Percentiles rank a stretch among this genome's conserved stretches.
phyloP scores from a whole-genome alignment of 2,113 vertebrate genomes.

The Ochotona princeps region DNA sequence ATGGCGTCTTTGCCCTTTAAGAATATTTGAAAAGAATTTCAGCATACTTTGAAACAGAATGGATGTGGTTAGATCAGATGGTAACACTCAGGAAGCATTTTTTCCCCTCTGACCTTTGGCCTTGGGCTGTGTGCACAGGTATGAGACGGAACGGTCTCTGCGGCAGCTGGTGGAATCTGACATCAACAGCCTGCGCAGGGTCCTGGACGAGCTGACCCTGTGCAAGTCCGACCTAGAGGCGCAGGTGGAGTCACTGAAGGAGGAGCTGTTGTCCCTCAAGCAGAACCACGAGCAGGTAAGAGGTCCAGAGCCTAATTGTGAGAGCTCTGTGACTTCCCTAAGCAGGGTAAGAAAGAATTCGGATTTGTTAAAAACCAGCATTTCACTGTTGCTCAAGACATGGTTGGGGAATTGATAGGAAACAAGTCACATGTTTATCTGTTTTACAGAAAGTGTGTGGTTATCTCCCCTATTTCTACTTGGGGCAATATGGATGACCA shows the following conservation, averaged over 20 bases:
- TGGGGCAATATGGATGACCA: neutral
- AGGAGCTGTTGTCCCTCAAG: constrained; percentile 93
- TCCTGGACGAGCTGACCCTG: constrained; percentile 87
- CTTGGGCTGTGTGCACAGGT: constrained; percentile 70
- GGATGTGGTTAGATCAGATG: neutral
- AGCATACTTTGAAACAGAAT: neutral
- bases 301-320: neutral
- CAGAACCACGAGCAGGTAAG: constrained; percentile 96
- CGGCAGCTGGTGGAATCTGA: constrained; percentile 86
- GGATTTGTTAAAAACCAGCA: neutral
- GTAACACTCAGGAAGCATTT: neutral
- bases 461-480: neutral
- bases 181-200: constrained; percentile 84
- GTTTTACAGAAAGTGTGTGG: neutral
- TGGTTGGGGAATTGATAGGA: neutral
- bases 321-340: neutral
- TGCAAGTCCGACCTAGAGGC: constrained; percentile 85
- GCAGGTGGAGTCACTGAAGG: constrained; percentile 90
- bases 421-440: neutral
- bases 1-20: neutral
- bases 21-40: neutral
- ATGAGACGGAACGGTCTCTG: constrained; percentile 80
- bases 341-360: neutral
- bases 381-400: neutral
- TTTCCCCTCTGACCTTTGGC: constrained; percentile 13